phyloP scores from a whole-genome alignment of 2,797 vertebrate genomes.

The Chelonia mydas region DNA sequence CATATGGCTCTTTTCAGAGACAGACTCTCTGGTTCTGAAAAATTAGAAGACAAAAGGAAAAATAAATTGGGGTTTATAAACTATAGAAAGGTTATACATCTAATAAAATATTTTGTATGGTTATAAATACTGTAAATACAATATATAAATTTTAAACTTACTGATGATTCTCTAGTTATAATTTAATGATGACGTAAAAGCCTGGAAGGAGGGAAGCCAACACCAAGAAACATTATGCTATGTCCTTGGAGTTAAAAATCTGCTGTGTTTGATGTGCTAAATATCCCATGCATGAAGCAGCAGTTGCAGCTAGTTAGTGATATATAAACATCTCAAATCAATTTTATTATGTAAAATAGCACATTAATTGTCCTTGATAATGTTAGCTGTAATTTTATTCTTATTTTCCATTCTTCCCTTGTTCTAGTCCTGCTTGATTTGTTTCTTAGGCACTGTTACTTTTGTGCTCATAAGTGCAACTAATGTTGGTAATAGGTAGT shows the following conservation, averaged over 20 bases:
- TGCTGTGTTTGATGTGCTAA: too few relatives aligned
- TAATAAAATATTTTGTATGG: neutral
- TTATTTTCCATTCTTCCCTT: neutral
- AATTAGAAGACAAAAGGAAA: neutral
- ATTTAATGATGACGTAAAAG: neutral
- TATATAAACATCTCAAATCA: neutral
- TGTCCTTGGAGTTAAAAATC: neutral
- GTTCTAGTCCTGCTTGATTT: neutral
- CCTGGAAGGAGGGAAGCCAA: neutral
- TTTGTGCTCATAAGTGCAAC: neutral
- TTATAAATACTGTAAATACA: neutral
- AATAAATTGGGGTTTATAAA: neutral
- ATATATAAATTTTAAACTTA: neutral
- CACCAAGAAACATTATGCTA: neutral
- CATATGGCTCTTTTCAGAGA: conserved; percentile 38
- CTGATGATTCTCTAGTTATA: neutral
- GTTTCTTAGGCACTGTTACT: neutral
- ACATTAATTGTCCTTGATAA: neutral
- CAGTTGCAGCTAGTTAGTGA: neutral
- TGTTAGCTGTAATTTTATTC: neutral
- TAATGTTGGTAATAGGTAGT: neutral
- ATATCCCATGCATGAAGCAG: rapidly evolving
- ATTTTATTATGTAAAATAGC: neutral
- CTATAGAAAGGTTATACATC: neutral
- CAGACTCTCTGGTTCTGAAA: neutral